Conservation (phyloP, 1,140 invertebrate species). For the Pseudomyrmex concolor region DNA sequence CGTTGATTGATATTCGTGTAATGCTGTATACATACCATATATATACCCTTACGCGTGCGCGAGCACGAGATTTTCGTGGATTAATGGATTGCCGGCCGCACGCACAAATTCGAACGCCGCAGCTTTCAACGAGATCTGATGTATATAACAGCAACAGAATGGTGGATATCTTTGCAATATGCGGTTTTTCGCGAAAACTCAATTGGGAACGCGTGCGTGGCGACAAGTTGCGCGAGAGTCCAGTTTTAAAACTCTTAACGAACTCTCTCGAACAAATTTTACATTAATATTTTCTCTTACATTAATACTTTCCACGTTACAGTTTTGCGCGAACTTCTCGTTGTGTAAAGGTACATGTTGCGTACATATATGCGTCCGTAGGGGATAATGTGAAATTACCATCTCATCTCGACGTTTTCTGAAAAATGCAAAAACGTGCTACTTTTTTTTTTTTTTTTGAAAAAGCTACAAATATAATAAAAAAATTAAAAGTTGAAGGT, state of each 20-base stretch:
- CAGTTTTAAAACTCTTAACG: too few species aligned
- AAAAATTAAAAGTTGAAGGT: too few species aligned
- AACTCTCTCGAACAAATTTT: not conserved
- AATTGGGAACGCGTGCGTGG: not conserved
- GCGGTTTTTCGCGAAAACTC: not conserved
- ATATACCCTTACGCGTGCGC: not conserved
- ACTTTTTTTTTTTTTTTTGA: too few species aligned
- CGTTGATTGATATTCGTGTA: constrained; percentile 55
- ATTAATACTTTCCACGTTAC: too few species aligned
- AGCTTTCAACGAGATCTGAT: not conserved
- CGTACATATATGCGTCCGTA: too few species aligned
- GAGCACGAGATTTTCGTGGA: constrained; percentile 31
- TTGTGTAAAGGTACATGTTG: not conserved
- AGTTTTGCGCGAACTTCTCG: too few species aligned
- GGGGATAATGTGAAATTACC: not conserved
- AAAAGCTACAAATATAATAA: too few species aligned
- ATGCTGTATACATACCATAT: constrained; percentile 12
- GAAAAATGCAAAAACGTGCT: too few species aligned
- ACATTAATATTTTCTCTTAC: not conserved
- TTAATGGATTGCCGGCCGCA: constrained; percentile 47
- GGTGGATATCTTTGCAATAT: not conserved
- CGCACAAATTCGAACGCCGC: constrained; percentile 32
- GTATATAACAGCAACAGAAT: not conserved
- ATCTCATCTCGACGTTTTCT: too few species aligned
- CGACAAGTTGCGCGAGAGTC: too few species aligned